Evolutionary conservation across 2,113 vertebrate genomes (phyloP), one percentile per base, ranked within the genome.

Genomic region (Steatornis caripensis): DNA sequence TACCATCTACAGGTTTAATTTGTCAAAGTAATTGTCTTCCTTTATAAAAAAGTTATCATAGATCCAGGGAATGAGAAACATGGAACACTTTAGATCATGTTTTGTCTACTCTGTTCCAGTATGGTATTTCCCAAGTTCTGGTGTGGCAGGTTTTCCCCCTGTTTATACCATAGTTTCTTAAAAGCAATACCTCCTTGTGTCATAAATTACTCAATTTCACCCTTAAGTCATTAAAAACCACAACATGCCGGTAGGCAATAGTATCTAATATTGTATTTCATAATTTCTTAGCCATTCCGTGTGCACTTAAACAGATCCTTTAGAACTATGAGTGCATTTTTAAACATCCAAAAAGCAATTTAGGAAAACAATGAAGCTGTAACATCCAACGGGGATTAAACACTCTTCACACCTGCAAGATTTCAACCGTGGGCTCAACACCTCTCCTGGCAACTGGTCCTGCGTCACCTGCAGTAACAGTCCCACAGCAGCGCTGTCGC

Each of bases 61-160:
- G n/a, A 54, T 22, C 19, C 26, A 49, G 21, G 15, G 46, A 29
- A 81, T 13, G 27, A 45, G 39, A 36, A 82, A 36, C 9, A 12
- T 0, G 5, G 10, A 74, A 19, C 27, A 5, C 15, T 76, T 41
- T 1, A 39, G 13, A 26, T 10, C 9, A 20, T 1, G 0, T 43
- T 36, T 82, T 29, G 12, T 21, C 76, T 76, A 9, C 12, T 26
- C 36, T 20, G 7, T 21, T n/a, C 32, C 55, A 39, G 43, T 15
- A 11, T 3, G 57, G 11, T 15, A 49, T 39, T 87, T n/a, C 21
- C 55, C 64, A 14, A 16, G 26, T 58, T 58, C 19, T 17, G 3
- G 5, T 36, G 26, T 9, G 29, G n/a, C 5, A 16, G 6, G 2
- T 36, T 55, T n/a, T n/a, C 51, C 34, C 20, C 5, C 12, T 30